A percentile compares a stretch with the other conserved stretches of the same genome.
Evolutionary conservation across 2,888 invertebrate genomes (phyloP).

Genomic region (Eupithecia insigniata): DNA sequence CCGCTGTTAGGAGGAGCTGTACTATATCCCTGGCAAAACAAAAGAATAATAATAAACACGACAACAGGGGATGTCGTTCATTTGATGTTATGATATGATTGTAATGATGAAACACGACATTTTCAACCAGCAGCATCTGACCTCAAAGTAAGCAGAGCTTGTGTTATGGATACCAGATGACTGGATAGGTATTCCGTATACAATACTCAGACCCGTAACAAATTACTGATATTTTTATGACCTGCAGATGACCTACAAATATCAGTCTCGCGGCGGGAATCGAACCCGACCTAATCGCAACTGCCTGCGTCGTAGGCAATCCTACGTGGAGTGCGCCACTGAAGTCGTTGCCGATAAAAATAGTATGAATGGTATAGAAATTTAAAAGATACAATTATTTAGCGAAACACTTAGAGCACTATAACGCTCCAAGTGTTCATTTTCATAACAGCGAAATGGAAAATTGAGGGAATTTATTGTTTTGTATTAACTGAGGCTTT

Average conservation of each 20-base stretch:
- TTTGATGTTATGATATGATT: neutral
- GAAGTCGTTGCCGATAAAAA: no score
- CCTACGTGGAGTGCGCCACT: neutral
- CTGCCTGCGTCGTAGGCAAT: no score
- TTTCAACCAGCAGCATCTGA: neutral
- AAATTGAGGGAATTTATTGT: neutral
- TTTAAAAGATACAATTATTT: neutral
- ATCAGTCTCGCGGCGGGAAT: neutral
- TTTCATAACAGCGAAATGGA: neutral
- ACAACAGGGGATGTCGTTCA: neutral
- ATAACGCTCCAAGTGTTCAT: neutral
- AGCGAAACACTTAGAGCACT: neutral
- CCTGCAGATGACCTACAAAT: neutral
- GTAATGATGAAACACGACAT: neutral
- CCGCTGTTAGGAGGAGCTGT: constrained; percentile 90
- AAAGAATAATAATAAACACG: neutral
- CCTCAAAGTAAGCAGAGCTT: neutral
- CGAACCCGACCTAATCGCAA: neutral
- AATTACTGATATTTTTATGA: no score
- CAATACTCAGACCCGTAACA: no score
- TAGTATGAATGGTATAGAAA: neutral
- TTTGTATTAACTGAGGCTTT: neutral
- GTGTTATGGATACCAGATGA: neutral
- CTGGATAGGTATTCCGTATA: neutral
- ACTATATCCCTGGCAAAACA: constrained; percentile 90